phyloP scores from a whole-genome alignment of 2,888 invertebrate species.

The Ophion ventricosus region DNA sequence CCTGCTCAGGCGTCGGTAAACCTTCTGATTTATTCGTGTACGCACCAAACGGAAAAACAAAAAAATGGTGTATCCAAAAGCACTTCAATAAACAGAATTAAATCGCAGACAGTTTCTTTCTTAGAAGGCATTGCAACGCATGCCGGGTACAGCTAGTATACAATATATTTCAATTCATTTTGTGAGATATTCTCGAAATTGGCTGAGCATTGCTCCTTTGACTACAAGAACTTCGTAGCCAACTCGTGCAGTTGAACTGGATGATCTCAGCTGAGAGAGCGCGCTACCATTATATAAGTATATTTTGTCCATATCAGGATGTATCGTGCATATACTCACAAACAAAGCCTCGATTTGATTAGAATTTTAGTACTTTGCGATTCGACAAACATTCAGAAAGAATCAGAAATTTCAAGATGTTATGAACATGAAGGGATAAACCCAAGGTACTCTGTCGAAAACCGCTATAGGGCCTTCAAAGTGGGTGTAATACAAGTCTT shows the following conservation, averaged over 20 bases:
- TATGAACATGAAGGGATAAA: background rate
- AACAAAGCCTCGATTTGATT: background rate
- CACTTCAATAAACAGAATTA: too few relatives aligned
- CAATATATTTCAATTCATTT: background rate
- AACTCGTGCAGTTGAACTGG: background rate
- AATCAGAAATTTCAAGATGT: background rate
- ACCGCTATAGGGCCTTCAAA: too few relatives aligned
- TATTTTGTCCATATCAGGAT: background rate
- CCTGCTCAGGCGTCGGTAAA: too few relatives aligned
- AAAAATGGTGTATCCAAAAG: too few relatives aligned
- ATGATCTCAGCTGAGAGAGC: background rate
- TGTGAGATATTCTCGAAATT: background rate
- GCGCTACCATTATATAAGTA: too few relatives aligned
- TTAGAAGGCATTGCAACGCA: too few relatives aligned
- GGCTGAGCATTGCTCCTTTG: background rate
- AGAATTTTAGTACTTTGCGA: background rate
- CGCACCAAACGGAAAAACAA: too few relatives aligned
- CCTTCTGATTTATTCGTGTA: too few relatives aligned
- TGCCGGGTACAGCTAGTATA: too few relatives aligned
- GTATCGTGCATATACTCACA: background rate
- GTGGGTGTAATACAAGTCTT: too few relatives aligned
- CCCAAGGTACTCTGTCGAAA: too few relatives aligned
- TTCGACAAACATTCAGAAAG: background rate
- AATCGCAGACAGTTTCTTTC: too few relatives aligned
- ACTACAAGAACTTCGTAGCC: background rate